These are phyloP conservation scores for Dissostichus mawsoni DNA, from an alignment of 2,113 vertebrate species.

Conservation along the genomic window DNA sequence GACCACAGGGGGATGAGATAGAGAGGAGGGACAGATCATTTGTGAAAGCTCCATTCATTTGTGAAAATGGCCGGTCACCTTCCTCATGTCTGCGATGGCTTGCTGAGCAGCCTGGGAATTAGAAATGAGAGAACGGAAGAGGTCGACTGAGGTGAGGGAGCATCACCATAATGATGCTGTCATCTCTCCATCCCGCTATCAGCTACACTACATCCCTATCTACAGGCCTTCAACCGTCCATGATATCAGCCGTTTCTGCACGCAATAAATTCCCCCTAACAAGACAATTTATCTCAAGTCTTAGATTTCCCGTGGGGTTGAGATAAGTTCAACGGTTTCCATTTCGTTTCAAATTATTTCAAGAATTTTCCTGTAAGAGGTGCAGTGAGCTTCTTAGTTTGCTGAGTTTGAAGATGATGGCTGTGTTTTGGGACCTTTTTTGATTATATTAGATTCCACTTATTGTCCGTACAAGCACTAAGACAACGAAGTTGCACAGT, in stretches of 20 bases:
- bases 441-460: too few species aligned
- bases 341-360: slow-evolving; percentile 24
- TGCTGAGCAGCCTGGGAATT: slow-evolving; percentile 42
- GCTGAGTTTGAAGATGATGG: not conserved
- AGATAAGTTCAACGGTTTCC: slow-evolving; percentile 35
- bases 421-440: not conserved
- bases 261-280: not conserved
- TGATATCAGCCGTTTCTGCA: slow-evolving; percentile 29
- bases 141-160: slow-evolving; percentile 33
- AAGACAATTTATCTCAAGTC: slow-evolving; percentile 31
- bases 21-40: slow-evolving; percentile 57
- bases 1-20: slow-evolving; percentile 10
- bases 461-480: too few species aligned
- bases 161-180: slow-evolving; percentile 42
- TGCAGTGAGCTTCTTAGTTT: not conserved
- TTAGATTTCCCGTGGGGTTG: slow-evolving; percentile 22
- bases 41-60: slow-evolving; percentile 69
- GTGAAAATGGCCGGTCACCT: slow-evolving; percentile 62
- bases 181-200: slow-evolving; percentile 26
- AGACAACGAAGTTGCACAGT: too few species aligned
- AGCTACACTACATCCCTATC: not conserved
- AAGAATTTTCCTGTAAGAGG: slow-evolving; percentile 9
- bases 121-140: slow-evolving; percentile 35
- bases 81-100: slow-evolving; percentile 34
- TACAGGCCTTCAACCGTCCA: not conserved